phyloP scores from a whole-genome alignment of 2,113 vertebrate species.

The Pomatostomus ruficeps region DNA sequence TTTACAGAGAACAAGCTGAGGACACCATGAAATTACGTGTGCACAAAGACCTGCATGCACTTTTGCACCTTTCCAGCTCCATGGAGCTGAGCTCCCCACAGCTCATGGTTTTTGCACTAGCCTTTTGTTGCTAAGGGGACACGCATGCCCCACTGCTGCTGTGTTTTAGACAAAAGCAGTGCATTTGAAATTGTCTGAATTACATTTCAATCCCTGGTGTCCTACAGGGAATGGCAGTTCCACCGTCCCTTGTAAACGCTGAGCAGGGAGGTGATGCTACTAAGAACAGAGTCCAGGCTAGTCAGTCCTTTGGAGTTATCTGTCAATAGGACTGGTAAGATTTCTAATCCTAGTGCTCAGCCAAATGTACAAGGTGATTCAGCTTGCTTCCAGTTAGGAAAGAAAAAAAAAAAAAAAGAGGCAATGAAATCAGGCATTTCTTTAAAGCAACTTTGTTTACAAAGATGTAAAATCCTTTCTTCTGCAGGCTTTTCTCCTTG shows the following conservation, averaged over 20 bases:
- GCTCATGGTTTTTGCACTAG: neutral
- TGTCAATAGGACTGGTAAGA: neutral
- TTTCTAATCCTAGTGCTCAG: neutral
- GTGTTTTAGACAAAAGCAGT: neutral
- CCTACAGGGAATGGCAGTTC: neutral
- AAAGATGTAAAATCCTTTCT: neutral
- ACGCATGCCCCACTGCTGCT: neutral
- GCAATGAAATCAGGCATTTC: neutral
- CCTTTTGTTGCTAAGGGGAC: neutral
- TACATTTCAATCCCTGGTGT: neutral
- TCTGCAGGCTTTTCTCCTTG: neutral
- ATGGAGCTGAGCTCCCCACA: neutral
- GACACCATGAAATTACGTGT: neutral
- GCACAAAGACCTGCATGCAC: neutral
- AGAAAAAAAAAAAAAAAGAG: neutral
- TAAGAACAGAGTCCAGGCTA: neutral
- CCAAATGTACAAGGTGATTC: neutral
- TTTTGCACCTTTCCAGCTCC: neutral
- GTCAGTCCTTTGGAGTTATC: neutral
- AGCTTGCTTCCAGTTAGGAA: neutral
- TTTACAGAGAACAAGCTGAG: neutral
- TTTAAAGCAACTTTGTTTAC: neutral
- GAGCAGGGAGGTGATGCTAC: neutral
- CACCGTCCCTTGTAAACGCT: rapidly evolving
- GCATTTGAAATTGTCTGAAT: neutral